Evolutionary conservation across 1,140 invertebrate genomes (phyloP).

Genomic region (Geopemphigus sp.): DNA sequence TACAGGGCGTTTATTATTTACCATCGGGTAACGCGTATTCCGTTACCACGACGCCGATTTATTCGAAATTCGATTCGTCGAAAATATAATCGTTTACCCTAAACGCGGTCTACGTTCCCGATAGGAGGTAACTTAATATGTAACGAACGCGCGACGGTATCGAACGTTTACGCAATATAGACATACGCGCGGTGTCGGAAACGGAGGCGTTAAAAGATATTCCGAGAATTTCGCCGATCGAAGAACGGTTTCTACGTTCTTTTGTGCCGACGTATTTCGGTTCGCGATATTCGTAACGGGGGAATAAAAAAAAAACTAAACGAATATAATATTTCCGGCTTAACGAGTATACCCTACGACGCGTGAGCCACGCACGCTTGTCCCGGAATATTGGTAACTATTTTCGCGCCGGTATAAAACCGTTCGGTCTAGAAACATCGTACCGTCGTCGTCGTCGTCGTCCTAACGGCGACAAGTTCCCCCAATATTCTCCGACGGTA

Average conservation of each 20-base stretch:
- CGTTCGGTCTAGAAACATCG: not conserved
- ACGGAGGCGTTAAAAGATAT: not conserved
- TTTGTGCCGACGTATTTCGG: not conserved
- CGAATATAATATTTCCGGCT: constrained; percentile 16
- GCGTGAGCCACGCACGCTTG: constrained; percentile 10
- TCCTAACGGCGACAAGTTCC: not conserved
- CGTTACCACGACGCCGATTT: no score
- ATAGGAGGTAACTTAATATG: constrained; percentile 7
- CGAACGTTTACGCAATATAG: not conserved
- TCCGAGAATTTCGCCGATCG: not conserved
- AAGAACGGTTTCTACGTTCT: not conserved
- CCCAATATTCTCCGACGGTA: constrained; percentile 19
- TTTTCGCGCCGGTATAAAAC: not conserved
- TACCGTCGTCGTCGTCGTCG: not conserved
- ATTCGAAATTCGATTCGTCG: constrained; percentile 16
- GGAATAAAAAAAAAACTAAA: not conserved
- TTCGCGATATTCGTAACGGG: not conserved
- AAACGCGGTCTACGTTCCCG: not conserved
- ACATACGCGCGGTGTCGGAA: not conserved
- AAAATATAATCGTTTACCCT: constrained; percentile 25
- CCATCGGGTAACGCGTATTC: no score
- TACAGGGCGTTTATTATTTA: no score
- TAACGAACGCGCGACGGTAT: no score
- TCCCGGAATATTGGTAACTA: constrained; percentile 1
- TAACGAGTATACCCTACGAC: constrained; percentile 13